Conservation (phyloP, 2,888 invertebrate genomes). For the Dryobota labecula region DNA sequence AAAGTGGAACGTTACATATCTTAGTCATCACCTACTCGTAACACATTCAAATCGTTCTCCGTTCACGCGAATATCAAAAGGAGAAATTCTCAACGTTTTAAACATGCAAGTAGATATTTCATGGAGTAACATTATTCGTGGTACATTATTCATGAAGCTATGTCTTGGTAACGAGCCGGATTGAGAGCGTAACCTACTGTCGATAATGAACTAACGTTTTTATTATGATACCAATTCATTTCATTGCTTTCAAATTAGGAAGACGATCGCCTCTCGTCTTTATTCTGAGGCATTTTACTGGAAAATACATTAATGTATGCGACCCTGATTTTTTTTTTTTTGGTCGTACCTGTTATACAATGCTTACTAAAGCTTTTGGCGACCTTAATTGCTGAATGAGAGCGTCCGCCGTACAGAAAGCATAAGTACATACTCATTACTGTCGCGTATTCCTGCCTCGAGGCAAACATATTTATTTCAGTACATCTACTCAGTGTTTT, state of each 20-base stretch:
- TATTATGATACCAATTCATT: constrained; percentile 79
- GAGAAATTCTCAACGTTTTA: constrained; percentile 83
- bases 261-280: constrained; percentile 37
- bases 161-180: constrained; percentile 87
- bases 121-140: constrained; percentile 83
- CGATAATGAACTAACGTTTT: constrained; percentile 87
- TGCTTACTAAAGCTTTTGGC: constrained; percentile 57
- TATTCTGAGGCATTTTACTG: constrained; percentile 43
- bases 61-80: constrained; percentile 78
- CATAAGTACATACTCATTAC: constrained; percentile 45
- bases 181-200: constrained; percentile 82
- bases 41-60: constrained; percentile 77
- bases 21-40: constrained; percentile 64
- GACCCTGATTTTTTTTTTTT: constrained; percentile 52
- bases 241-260: constrained; percentile 75
- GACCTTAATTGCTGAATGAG: constrained; percentile 49
- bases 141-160: constrained; percentile 88
- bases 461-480: constrained; percentile 34
- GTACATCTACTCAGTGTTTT: constrained; percentile 22
- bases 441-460: constrained; percentile 17
- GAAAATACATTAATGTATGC: constrained; percentile 61
- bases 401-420: constrained; percentile 34
- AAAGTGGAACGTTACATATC: constrained; percentile 62
- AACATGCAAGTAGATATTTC: constrained; percentile 86
- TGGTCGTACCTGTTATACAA: constrained; percentile 45